Evolutionary conservation across 2,797 vertebrate genomes (phyloP).

Genomic region (Buphagus erythrorhynchus): DNA sequence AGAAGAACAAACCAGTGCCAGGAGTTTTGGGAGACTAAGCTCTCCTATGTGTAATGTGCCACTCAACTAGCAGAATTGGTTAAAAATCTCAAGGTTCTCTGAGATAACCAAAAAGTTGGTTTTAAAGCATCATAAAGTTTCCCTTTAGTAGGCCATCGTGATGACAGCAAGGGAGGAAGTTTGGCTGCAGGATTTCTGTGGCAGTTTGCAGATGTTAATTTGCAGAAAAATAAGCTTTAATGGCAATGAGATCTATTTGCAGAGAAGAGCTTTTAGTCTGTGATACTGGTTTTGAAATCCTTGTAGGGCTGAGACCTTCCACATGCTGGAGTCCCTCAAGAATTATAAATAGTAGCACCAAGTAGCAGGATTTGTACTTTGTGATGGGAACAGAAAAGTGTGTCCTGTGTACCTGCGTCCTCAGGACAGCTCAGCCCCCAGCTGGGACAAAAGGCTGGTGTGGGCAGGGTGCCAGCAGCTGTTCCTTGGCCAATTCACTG

Average conservation of each 20-base stretch:
- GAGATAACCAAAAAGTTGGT: neutral
- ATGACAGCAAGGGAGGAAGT: neutral
- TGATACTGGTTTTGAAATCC: neutral
- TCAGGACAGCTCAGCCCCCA: neutral
- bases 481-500: neutral
- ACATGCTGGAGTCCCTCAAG: neutral
- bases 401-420: too few species aligned
- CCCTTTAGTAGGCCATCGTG: neutral
- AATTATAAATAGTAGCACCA: neutral
- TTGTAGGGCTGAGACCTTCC: neutral
- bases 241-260: neutral
- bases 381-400: neutral
- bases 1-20: neutral
- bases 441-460: neutral
- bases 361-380: neutral
- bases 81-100: neutral
- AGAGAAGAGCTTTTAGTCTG: neutral
- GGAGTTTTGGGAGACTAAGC: neutral
- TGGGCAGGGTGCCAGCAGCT: neutral
- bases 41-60: fast-evolving
- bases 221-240: neutral
- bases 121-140: neutral
- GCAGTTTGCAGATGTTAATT: neutral
- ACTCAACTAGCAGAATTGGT: neutral
- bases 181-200: neutral